Evolutionary conservation across 2,797 vertebrate species (phyloP).

Genomic region (Helicolenus hilgendorfi): DNA sequence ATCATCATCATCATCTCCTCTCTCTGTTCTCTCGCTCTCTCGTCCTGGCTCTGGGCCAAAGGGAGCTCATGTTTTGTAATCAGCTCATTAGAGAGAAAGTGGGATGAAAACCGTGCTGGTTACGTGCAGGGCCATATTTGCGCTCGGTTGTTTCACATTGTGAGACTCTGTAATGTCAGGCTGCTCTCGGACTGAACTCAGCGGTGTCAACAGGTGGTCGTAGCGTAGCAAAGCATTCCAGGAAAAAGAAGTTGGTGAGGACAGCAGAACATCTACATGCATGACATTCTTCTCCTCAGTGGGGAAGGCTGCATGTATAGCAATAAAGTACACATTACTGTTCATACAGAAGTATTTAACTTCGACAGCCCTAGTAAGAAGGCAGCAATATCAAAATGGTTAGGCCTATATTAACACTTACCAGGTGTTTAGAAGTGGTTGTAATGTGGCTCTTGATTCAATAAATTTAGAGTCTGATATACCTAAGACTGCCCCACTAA

Average conservation of each 20-base stretch:
- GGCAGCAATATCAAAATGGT: not conserved
- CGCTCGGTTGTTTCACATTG: constrained; percentile 28
- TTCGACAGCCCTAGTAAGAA: not conserved
- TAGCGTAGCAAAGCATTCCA: not conserved
- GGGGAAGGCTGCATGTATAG: not conserved
- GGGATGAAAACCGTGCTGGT: constrained; percentile 58
- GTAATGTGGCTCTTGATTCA: not conserved
- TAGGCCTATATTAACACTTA: no score
- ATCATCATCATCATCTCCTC: constrained; percentile 7
- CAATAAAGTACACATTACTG: not conserved
- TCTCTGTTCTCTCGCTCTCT: not conserved
- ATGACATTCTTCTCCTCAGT: not conserved
- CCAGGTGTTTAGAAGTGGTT: not conserved
- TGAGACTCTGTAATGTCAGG: not conserved
- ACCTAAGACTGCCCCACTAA: not conserved
- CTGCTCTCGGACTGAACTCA: constrained; percentile 30
- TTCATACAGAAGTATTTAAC: not conserved
- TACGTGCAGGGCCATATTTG: constrained; percentile 24
- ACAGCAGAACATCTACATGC: not conserved
- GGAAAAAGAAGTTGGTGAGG: not conserved
- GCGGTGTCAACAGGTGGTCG: constrained; percentile 55
- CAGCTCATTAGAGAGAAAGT: constrained; percentile 72
- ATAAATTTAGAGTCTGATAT: not conserved
- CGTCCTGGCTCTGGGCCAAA: constrained; percentile 42
- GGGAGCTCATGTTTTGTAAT: constrained; percentile 77